Evolutionary conservation across 2,113 vertebrate species (phyloP).

Genomic region (Heterotis niloticus): DNA sequence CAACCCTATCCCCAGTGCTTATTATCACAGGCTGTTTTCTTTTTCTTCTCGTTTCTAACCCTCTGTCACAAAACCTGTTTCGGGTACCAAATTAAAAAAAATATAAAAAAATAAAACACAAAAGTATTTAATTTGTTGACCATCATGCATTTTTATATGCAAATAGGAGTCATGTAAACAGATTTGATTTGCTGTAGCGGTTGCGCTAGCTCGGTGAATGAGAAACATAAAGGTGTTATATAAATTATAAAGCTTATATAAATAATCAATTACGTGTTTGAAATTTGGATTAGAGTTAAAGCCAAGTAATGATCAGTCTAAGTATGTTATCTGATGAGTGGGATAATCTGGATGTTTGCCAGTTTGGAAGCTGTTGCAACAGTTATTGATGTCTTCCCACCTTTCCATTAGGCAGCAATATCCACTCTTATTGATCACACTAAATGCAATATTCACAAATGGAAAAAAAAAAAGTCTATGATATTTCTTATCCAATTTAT

Average conservation of each 20-base stretch:
- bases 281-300: not conserved
- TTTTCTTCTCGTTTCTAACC: not conserved
- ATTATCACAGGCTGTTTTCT: not conserved
- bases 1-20: not conserved
- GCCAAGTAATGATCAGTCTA: not conserved
- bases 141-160: too few relatives aligned
- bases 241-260: too few relatives aligned
- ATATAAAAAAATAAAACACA: too few relatives aligned
- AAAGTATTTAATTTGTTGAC: too few relatives aligned
- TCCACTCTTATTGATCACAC: not conserved
- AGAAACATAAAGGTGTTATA: too few relatives aligned
- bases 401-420: constrained; percentile 6
- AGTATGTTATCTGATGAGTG: not conserved
- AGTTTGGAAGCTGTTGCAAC: not conserved
- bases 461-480: too few relatives aligned
- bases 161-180: too few relatives aligned
- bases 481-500: not conserved
- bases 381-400: not conserved
- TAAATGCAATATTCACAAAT: not conserved
- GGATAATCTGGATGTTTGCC: not conserved
- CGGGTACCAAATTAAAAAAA: too few relatives aligned
- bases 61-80: not conserved
- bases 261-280: too few relatives aligned
- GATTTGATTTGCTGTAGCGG: too few relatives aligned
- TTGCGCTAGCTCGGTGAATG: too few relatives aligned